Evolutionary conservation across 2,113 vertebrate species (phyloP), one percentile per base, ranked within the genome.

Genomic region (Anser cygnoides): DNA sequence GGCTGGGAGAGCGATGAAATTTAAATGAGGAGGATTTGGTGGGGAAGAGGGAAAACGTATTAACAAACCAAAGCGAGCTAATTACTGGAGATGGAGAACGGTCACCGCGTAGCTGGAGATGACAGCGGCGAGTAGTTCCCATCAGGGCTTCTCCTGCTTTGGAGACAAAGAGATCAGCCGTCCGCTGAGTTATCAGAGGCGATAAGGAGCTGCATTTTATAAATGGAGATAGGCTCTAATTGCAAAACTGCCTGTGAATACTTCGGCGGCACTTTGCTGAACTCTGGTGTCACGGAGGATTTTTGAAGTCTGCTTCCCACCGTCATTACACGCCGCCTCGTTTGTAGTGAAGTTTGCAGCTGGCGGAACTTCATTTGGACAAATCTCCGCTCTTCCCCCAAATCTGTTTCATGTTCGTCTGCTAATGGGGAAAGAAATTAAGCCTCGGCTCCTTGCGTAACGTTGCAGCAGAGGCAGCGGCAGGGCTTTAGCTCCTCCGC

Each of bases 51-150:
- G 58, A n/a, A 25, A 71, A 84, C 20, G 37, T 68, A 75, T 89
- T 84, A 91, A 71, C 87, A 33, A 94, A 90, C 55, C 80, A 67
- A 50, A 67, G 85, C 54, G 77, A 88, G 72, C 84, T 84, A 70
- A 90, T 90, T 94, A 79, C 80, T 72, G 94, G 67, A 77, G 91
- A 66, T 86, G 92, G 89, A 71, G 87, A 63, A 33, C 49, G 8
- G 62, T 55, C 5, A 0, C 52, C 68, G 75, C 23, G 58, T 9
- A 44, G 87, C 7, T 41, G 77, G 4, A 20, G 84, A 52, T 74
- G 76, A 65, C 76, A 88, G 85, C n/a, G 2, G 63, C 39, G 37
- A 71, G 89, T 66, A 49, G 61, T 61, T 59, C 80, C 88, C 87
- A 84, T 77, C 83, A 57, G 82, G 83, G 65, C 57, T 74, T 73